phyloP scores from a whole-genome alignment of 2,888 invertebrate species.

The Metallyticus violacea region DNA sequence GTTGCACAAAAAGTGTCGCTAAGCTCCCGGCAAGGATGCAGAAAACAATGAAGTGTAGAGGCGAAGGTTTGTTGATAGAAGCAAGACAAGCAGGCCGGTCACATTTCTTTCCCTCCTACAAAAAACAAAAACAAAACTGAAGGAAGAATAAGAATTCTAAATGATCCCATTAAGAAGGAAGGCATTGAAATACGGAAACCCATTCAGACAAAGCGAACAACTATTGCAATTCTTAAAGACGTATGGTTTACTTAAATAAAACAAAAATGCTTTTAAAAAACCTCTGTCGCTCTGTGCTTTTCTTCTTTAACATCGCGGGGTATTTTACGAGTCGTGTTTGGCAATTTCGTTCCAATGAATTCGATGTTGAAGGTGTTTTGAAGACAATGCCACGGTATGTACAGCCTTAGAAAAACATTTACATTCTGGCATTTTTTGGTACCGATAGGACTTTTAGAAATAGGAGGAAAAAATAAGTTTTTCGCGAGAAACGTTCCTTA shows the following conservation, averaged over 20 bases:
- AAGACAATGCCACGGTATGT: background rate
- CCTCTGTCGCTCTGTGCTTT: background rate
- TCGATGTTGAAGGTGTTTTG: background rate
- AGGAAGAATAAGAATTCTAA: background rate
- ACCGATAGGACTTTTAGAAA: background rate
- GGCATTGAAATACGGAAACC: conserved; percentile 3
- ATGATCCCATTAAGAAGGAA: conserved; percentile 11
- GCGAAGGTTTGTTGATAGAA: background rate
- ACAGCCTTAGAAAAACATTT: background rate
- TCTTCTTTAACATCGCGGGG: background rate
- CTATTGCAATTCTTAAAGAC: background rate
- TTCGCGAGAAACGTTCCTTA: background rate
- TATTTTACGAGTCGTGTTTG: background rate
- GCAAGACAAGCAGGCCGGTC: background rate
- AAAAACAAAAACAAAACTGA: background rate
- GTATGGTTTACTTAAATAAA: background rate
- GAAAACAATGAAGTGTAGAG: background rate
- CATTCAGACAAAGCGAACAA: background rate
- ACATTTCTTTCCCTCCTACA: background rate
- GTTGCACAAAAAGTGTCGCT: background rate
- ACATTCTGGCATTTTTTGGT: background rate
- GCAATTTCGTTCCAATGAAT: background rate
- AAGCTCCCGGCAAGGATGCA: background rate
- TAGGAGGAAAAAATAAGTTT: background rate
- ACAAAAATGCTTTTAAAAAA: background rate